phyloP scores from a whole-genome alignment of 1,140 invertebrate genomes.

The Artemia franciscana region DNA sequence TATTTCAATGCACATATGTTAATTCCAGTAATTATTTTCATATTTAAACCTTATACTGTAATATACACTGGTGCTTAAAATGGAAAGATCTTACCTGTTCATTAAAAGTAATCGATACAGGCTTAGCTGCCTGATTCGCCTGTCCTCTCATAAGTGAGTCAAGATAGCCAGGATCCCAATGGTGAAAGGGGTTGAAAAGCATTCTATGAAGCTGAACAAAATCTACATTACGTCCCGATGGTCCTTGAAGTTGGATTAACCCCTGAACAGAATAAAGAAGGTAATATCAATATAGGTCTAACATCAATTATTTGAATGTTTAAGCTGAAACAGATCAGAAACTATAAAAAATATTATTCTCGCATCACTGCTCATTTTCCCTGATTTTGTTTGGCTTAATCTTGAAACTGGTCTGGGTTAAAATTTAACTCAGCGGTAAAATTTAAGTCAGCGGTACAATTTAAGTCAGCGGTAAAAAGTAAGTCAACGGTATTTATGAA shows the following conservation, averaged over 20 bases:
- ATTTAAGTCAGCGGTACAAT: no score
- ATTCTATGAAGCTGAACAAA: conserved; percentile 49
- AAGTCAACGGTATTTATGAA: no score
- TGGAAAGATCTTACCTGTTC: conserved; percentile 27
- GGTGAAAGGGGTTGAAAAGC: conserved; percentile 52
- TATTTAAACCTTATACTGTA: background rate
- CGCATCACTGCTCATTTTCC: no score
- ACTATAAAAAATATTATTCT: no score
- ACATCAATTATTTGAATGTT: no score
- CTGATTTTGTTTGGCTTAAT: no score
- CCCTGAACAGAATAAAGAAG: conserved; percentile 18
- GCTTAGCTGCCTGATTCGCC: conserved; percentile 35
- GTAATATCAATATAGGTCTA: no score
- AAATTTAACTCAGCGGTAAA: no score
- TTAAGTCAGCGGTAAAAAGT: no score
- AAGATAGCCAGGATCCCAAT: conserved; percentile 35
- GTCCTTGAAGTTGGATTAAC: conserved; percentile 37
- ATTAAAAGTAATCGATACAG: conserved; percentile 38
- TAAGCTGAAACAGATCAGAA: no score
- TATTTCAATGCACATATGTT: background rate
- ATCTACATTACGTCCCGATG: conserved; percentile 30
- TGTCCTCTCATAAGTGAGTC: conserved; percentile 34
- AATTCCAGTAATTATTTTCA: background rate
- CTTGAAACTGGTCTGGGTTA: no score
- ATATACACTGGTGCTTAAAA: background rate